Base-by-base conservation (phyloP, 2,888 invertebrate species). In the Brachypterus glaber region DNA sequence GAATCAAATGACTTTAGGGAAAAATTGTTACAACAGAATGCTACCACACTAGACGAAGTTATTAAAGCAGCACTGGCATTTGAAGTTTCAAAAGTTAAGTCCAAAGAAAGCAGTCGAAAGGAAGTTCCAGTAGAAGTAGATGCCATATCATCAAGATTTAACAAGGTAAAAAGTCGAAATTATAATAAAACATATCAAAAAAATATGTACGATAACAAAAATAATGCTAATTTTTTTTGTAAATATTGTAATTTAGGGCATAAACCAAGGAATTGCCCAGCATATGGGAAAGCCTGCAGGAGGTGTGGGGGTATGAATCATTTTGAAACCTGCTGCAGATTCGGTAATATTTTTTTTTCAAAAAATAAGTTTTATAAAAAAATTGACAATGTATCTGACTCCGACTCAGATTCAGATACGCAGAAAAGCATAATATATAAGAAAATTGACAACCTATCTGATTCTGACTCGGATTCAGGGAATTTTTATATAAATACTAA, bases 11-110 rank as follows among this genome's bases (percentile, higher is more conserved):
- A 30, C 3, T 13, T 30, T 9, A 14, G 30, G 16, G 15, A 30
- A 7, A 30, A 30, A 15, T 16, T 30, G 3, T 4, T 30, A 11
- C 30, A 30, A 30, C n/a, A 4, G n/a, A n/a, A 30, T 3, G 3
- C 30, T 5, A 30, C 3, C 4, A 5, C 4, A 3, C 30, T 30
- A n/a, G n/a, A n/a, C 16, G 14, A 3, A 3, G 30, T 30, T n/a
- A 12, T 30, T 3, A 30, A 30, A 15, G 15, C 9, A n/a, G 16
- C 14, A 9, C 4, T 30, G n/a, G 13, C 14, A 13, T 30, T 11
- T 13, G 30, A 30, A 13, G 13, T 30, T 11, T 30, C 30, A 14
- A 30, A 30, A 30, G 30, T 15, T 5, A 30, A 16, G n/a, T 30
- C 30, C 12, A 11, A 3, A 4, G 5, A 30, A 13, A n/a, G n/a